Evolutionary conservation across 2,113 vertebrate genomes (phyloP), one percentile per base, ranked within the genome.

Genomic region (Epinephelus fuscoguttatus): DNA sequence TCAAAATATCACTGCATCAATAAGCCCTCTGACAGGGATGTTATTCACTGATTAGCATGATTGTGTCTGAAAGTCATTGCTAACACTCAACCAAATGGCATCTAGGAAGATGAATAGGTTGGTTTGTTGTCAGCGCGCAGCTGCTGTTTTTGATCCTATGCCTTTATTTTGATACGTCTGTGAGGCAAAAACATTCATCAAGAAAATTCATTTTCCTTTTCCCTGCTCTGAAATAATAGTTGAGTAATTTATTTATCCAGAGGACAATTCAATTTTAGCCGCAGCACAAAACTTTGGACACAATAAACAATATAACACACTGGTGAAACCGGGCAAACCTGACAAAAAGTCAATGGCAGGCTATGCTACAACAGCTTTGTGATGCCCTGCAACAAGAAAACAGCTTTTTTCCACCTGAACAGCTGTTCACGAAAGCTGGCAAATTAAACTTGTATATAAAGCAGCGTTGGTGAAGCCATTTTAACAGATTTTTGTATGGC

Each of bases 251-350:
- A 55, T 85, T 88, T 63, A 90, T 42, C 73, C 15, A 33, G 61
- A 60, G 10, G 23, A 23, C 74, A 88, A 88, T 75, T 78, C 40
- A 61, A 49, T 86, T 68, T 57, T 15, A 50, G 19, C 64, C n/a
- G 23, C 59, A 71, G 23, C 59, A 68, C 17, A 81, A 84, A 86
- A 61, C 42, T 40, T 61, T 21, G 17, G 2, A 60, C 37, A 74
- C 50, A 64, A 88, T 37, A 82, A 73, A 75, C 40, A 76, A 55
- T 23, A 67, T 19, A 0, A 69, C 19, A 42, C 17, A 18, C 17
- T 25, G 11, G 3, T 47, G 33, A 49, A 73, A 66, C 30, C 67
- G 12, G 27, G 49, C 49, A 57, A 63, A 75, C 14, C 3, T 45
- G 50, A 89, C 56, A 87, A 77, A 76, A 75, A 76, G 18, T 57